Percentiles rank a stretch among this genome's conserved stretches.
These are phyloP conservation scores for Drosophila barbarae DNA, from an alignment of 2,888 invertebrate genomes.

Conservation along the genomic window DNA sequence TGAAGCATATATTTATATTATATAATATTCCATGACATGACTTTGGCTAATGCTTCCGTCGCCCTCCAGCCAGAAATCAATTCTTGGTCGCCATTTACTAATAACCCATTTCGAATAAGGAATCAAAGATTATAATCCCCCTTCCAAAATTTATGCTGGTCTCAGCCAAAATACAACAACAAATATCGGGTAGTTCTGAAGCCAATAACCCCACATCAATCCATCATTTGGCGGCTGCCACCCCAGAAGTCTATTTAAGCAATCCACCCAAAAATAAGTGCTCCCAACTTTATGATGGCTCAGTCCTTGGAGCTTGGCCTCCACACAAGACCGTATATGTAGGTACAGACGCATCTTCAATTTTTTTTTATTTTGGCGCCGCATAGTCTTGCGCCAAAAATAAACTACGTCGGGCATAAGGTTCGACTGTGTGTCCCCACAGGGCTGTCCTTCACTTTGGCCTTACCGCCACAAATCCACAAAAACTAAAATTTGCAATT, in stretches of 20 bases:
- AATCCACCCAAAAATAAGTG: constrained; percentile 50
- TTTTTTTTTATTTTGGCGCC: constrained; percentile 57
- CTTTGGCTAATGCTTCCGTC: neutral
- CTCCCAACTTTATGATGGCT: constrained; percentile 63
- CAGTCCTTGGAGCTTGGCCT: constrained; percentile 36
- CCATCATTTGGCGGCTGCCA: constrained; percentile 61
- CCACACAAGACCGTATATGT: constrained; percentile 13
- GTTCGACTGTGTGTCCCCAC: constrained; percentile 27
- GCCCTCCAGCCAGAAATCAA: constrained; percentile 45
- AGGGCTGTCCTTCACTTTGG: constrained; percentile 35
- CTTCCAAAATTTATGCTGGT: constrained; percentile 8
- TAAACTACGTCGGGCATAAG: constrained; percentile 56
- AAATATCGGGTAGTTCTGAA: constrained; percentile 9
- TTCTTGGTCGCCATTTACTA: constrained; percentile 51
- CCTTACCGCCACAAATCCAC: constrained; percentile 43
- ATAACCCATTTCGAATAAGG: constrained; percentile 53
- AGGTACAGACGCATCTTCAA: constrained; percentile 31
- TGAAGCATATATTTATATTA: neutral
- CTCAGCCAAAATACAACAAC: constrained; percentile 44
- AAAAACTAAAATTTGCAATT: constrained; percentile 70
- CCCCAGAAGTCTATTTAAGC: constrained; percentile 45
- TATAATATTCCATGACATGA: neutral
- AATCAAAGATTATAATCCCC: constrained; percentile 20
- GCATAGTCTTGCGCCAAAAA: constrained; percentile 68
- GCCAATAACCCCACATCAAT: constrained; percentile 54